Conservation (phyloP, 30 jellyfish, hydroid and myxozoan species). For the Aurelia coerulea region DNA sequence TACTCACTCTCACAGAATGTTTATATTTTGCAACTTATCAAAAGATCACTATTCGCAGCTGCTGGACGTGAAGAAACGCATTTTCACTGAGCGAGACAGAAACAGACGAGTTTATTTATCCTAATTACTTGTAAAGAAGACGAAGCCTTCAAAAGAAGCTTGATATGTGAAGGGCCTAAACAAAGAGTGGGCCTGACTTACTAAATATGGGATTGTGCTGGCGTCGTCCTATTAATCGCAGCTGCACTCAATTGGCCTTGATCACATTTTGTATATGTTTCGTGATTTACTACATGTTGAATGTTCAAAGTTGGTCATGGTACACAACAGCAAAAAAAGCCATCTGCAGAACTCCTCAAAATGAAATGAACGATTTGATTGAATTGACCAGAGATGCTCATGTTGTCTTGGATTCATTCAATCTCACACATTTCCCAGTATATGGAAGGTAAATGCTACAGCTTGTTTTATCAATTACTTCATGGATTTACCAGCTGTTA, state of each 20-base stretch:
- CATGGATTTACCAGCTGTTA: background rate
- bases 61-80: no score
- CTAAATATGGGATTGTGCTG: background rate
- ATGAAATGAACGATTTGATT: slow-evolving; percentile 42
- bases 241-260: background rate
- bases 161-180: no score
- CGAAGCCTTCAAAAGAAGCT: no score
- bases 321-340: slow-evolving; percentile 5
- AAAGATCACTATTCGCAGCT: no score
- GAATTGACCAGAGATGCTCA: slow-evolving; percentile 39
- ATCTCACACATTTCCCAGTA: slow-evolving; percentile 40
- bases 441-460: slow-evolving; percentile 57
- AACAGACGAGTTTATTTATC: no score
- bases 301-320: slow-evolving; percentile 66
- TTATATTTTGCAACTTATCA: no score
- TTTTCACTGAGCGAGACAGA: no score
- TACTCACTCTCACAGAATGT: no score
- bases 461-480: background rate
- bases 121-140: no score
- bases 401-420: slow-evolving; percentile 1
- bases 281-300: slow-evolving; percentile 31
- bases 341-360: slow-evolving; percentile 30
- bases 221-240: background rate
- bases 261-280: slow-evolving; percentile 3
- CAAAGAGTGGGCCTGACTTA: no score